These are phyloP conservation scores for Xestia ashworthii DNA, from an alignment of 2,888 invertebrate genomes.

Conservation along the genomic window DNA sequence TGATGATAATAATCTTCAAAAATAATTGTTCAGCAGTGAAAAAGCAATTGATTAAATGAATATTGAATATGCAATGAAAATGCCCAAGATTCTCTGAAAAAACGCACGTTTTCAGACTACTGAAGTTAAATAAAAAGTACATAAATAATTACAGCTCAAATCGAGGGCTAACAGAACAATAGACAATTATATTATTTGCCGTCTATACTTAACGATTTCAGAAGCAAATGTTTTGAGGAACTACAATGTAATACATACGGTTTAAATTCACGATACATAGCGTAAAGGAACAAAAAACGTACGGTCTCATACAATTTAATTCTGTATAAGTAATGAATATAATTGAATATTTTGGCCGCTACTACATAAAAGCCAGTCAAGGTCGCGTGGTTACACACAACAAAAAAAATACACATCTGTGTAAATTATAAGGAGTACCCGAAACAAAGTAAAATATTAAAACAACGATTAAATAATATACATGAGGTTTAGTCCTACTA, in stretches of 20 bases:
- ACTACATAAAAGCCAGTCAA: conserved; percentile 65
- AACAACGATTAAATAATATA: not conserved
- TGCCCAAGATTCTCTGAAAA: not conserved
- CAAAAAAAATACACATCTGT: conserved; percentile 50
- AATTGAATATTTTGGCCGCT: conserved; percentile 78
- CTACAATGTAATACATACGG: conserved; percentile 20
- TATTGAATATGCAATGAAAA: not conserved
- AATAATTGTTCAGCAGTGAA: not conserved
- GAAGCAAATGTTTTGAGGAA: conserved; percentile 17
- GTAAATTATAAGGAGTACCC: conserved; percentile 20
- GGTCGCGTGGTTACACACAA: conserved; percentile 69
- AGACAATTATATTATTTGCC: not conserved
- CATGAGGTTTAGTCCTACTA: not conserved
- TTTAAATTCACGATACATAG: conserved; percentile 44
- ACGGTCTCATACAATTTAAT: conserved; percentile 75
- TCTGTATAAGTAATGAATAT: conserved; percentile 80
- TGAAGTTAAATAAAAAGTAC: not conserved
- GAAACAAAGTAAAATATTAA: not conserved
- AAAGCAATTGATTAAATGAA: not conserved
- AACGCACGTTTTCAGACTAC: not conserved
- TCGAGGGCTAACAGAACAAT: not conserved
- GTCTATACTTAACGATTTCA: not conserved
- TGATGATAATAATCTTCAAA: not conserved
- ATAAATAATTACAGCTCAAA: not conserved
- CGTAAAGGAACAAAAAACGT: conserved; percentile 55